Evolutionary conservation across 2,888 invertebrate species (phyloP).

Genomic region (Pachycephus smyrnensis): DNA sequence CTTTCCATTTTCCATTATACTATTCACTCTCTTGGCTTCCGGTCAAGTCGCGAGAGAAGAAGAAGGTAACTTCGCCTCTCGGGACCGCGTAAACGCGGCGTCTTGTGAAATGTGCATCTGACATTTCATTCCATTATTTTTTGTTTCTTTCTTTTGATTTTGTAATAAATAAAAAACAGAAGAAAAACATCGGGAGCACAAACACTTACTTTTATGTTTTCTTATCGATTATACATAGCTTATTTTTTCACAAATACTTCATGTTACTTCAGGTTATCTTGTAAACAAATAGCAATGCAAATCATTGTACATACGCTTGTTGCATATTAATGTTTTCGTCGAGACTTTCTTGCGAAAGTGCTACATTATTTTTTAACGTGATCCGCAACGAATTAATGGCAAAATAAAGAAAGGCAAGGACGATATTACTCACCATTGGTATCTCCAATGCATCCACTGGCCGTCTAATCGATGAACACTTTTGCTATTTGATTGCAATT

Average conservation of each 20-base stretch:
- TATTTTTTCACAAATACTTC: slow-evolving; percentile 7
- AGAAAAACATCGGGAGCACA: slow-evolving; percentile 9
- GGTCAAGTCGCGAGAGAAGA: not conserved
- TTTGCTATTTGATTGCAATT: slow-evolving; percentile 7
- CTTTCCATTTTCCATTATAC: not conserved
- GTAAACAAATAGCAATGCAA: slow-evolving; percentile 1
- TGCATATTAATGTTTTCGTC: not conserved
- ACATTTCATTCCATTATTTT: not conserved
- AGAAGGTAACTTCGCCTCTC: not conserved
- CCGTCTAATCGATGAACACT: not conserved
- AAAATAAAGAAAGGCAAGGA: no score
- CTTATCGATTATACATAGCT: slow-evolving; percentile 9
- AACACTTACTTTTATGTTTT: not conserved
- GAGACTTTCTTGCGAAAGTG: not conserved
- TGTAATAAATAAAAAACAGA: slow-evolving; percentile 13
- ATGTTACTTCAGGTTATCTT: not conserved
- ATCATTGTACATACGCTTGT: not conserved
- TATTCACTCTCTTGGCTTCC: not conserved
- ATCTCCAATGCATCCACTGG: not conserved
- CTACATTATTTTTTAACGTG: not conserved
- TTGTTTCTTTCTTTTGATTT: not conserved
- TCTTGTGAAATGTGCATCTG: not conserved
- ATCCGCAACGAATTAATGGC: not conserved
- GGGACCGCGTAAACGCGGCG: not conserved
- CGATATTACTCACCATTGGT: not conserved